A percentile compares a stretch with the other conserved stretches of the same genome.
Conservation (phyloP, 2,797 vertebrate genomes). For the Pangasius mekongensis region DNA sequence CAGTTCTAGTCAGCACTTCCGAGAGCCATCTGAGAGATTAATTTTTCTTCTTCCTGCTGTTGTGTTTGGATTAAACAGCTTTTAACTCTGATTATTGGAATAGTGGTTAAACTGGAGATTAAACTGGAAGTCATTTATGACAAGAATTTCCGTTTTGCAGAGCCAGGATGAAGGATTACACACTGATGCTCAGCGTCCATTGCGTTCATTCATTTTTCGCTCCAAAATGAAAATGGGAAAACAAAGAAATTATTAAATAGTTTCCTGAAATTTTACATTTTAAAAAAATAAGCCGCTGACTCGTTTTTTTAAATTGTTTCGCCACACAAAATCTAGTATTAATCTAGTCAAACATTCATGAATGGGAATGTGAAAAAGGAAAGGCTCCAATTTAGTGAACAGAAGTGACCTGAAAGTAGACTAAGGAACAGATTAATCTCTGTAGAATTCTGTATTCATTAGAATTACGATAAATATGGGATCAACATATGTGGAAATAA, state of each 20-base stretch:
- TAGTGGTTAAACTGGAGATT: not conserved
- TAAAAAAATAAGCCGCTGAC: not conserved
- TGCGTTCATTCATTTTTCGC: not conserved
- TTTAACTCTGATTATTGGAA: not conserved
- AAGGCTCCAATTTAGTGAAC: not conserved
- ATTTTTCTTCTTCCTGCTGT: not conserved
- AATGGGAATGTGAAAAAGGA: not conserved
- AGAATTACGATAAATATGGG: not conserved
- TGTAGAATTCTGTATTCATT: not conserved
- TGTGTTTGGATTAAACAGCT: not conserved
- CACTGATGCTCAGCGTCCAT: not conserved
- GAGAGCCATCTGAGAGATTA: not conserved
- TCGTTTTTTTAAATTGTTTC: not conserved
- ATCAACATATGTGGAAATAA: not conserved
- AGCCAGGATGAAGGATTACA: not conserved
- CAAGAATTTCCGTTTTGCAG: not conserved
- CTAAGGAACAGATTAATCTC: no score
- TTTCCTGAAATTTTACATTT: not conserved
- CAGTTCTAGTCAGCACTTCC: no score
- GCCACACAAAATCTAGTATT: not conserved
- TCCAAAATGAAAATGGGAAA: not conserved
- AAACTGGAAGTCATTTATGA: not conserved
- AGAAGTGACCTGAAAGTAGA: not conserved
- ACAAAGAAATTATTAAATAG: not conserved
- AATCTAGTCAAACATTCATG: not conserved